phyloP scores from a whole-genome alignment of 2,113 vertebrate genomes.

The Caracal caracal region DNA sequence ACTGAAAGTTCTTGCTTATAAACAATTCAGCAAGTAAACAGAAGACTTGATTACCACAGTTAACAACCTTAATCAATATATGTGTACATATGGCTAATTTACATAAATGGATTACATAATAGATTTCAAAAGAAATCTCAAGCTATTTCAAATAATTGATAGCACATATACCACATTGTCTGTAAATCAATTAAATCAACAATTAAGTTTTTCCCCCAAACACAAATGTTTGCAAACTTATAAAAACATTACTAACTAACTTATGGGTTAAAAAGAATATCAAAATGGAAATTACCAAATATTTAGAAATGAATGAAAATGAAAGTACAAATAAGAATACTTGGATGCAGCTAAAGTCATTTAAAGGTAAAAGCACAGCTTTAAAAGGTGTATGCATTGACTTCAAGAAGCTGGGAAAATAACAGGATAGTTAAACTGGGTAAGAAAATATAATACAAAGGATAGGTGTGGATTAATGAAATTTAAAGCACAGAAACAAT shows the following conservation, averaged over 20 bases:
- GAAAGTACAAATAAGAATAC: neutral
- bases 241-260: neutral
- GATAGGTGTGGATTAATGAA: neutral
- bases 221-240: neutral
- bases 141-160: constrained; percentile 26
- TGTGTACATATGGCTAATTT: neutral
- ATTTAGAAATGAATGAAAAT: neutral
- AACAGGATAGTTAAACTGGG: neutral
- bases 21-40: neutral
- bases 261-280: neutral
- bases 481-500: neutral
- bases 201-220: neutral
- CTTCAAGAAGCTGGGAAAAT: neutral
- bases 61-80: neutral
- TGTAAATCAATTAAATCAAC: neutral
- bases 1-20: neutral
- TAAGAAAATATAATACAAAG: neutral
- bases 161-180: neutral
- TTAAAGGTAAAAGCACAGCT: neutral
- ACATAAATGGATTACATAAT: neutral
- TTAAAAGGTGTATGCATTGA: neutral
- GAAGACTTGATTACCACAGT: neutral
- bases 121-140: neutral
- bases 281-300: neutral
- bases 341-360: neutral